Conservation (phyloP, 2,888 invertebrate species). For the Apomyelois bistriatella region DNA sequence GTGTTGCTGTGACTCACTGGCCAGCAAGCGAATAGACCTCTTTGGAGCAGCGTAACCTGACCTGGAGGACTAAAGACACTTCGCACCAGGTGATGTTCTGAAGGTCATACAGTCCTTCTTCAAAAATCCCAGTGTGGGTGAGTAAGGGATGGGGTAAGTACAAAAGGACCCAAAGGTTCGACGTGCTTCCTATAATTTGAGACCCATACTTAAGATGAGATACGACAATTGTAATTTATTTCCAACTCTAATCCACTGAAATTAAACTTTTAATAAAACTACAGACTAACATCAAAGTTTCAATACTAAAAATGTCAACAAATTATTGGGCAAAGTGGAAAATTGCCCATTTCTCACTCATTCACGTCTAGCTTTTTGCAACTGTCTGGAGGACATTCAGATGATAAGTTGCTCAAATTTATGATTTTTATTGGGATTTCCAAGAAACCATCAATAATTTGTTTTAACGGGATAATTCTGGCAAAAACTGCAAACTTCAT, state of each 20-base stretch:
- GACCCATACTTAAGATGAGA: too few species aligned
- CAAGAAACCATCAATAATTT: conserved; percentile 22
- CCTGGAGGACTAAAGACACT: too few species aligned
- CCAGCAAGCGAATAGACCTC: too few species aligned
- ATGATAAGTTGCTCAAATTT: conserved; percentile 50
- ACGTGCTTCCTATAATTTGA: too few species aligned
- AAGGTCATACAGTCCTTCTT: too few species aligned
- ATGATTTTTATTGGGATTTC: conserved; percentile 32
- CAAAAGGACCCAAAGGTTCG: too few species aligned
- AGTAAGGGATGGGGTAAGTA: too few species aligned
- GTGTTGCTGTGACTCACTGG: too few species aligned
- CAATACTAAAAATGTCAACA: background rate
- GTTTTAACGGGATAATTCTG: background rate
- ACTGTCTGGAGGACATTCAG: conserved; percentile 47
- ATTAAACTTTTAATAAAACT: background rate
- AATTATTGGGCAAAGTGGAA: background rate
- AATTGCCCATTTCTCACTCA: background rate
- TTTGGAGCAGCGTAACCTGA: too few species aligned
- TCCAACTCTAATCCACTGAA: background rate
- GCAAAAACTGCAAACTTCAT: background rate
- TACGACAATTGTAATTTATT: background rate
- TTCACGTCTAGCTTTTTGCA: conserved; percentile 27
- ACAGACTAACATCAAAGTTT: background rate
- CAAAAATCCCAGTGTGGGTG: too few species aligned
- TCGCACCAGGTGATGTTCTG: too few species aligned